Base-by-base conservation (phyloP, 2,113 vertebrate species). In the Smithornis capensis region DNA sequence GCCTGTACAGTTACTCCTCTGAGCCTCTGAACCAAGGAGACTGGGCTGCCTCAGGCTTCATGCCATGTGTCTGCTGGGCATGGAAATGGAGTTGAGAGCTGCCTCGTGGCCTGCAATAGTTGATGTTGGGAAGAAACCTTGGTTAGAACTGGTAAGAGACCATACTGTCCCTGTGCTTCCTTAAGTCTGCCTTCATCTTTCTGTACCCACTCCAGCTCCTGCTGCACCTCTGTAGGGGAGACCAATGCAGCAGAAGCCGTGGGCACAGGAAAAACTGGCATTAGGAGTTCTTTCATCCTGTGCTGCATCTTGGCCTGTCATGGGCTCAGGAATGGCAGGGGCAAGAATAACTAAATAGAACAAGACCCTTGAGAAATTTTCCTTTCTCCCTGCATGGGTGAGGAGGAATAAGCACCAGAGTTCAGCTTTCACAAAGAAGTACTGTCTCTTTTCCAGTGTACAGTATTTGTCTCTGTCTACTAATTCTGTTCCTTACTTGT, bases 21-120 rank as follows among this genome's bases (percentile, higher is more conserved):
- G 83, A 31, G 44, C 50, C 45, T 50, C 18, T 71, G 44, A 88
- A 1, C 44, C 24, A 12, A 37, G 55, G 33, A 59, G 47, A 15
- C n/a, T 45, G 63, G 45, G 55, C 50, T 86, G 49, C 74, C 37
- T 78, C 31, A 27, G 55, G 29, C 37, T 60, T 50, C 14, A 1
- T 10, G 5, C 50, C 31, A 6, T 1, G 5, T 35, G n/a, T 38
- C 42, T 86, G n/a, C 55, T 14, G 2, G 3, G 3, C 0, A 0
- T 70, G 42, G 70, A 69, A 86, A 29, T 50, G 25, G 59, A 25
- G 23, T 18, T 45, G 53, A 60, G 68, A 71, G 79, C 40, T 86
- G 70, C 69, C 35, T n/a, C 24, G 33, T 52, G 49, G 49, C n/a
- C 35, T 68, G 38, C 29, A 37, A 0, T 75, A 83, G 57, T 35